Base-by-base conservation (phyloP, 2,888 invertebrate genomes). In the Caenorhabditis imperialis region DNA sequence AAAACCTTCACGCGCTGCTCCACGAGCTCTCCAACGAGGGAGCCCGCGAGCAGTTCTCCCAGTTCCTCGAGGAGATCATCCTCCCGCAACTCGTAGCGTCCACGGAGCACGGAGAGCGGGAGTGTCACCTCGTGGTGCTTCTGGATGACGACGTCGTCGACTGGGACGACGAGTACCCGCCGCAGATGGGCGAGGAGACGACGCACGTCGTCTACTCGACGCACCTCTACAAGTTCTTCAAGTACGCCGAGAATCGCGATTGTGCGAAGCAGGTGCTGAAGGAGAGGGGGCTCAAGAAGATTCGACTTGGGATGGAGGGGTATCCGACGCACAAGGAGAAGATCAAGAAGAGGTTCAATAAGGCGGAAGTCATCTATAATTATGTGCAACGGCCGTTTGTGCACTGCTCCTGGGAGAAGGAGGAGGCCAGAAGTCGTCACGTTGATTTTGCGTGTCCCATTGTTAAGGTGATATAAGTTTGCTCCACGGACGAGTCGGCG, bases 281-380 rank as follows among this genome's bases (percentile, higher is more conserved):
- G 88, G 99, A 99, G 88, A 92, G 99, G 45, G 98, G 98, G 0
- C 90, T 99, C 62, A 99, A 99, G 90, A 99, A 99, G 89, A 99
- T 99, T 79, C 93, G 98, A 2, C 91, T 99, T 22, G 99, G 99
- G 6, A 98, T 99, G 74, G 98, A 99, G 90, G 98, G 90, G 0
- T 99, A 99, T 89, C 99, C 99, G 3, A 99, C 99, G 0, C 96
- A 98, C 91, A 99, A 98, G 88, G 99, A 99, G 89, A 99, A 99
- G 89, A 93, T 99, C 1, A 95, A 96, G 89, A 93, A 94, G 87
- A 91, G 98, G 20, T 94, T 96, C 0, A 97, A 97, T 48, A 91
- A 96, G 3, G 94, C 96, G 0, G 98, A 99, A 89, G 95, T 98
- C 1, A 97, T 99, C 80, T 99, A 99, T 91, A 99, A 98, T 90